These are phyloP conservation scores for Ailuropoda melanoleuca DNA, from an alignment of 2,113 vertebrate genomes.

Conservation along the genomic window DNA sequence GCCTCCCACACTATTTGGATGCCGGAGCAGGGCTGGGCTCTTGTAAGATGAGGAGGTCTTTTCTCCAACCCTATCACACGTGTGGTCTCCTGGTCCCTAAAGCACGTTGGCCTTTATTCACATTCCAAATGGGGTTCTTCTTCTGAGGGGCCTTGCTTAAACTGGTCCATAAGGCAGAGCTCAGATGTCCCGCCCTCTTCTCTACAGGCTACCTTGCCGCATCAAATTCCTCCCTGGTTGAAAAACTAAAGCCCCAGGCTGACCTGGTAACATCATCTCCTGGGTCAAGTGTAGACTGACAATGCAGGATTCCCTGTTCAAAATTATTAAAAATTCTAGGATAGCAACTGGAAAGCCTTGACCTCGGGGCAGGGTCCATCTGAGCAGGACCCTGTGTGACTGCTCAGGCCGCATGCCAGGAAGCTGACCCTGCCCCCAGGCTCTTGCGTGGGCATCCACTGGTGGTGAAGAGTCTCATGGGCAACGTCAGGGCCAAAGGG, in stretches of 20 bases:
- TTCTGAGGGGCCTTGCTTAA: neutral
- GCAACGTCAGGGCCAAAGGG: neutral
- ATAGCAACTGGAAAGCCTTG: neutral
- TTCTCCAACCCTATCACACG: neutral
- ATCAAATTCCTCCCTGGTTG: neutral
- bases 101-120: neutral
- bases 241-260: neutral
- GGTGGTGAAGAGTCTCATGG: neutral
- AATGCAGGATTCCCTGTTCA: neutral
- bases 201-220: neutral
- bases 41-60: fast-evolving
- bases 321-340: neutral
- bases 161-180: neutral
- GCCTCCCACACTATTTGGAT: too few relatives aligned
- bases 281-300: neutral
- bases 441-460: fast-evolving
- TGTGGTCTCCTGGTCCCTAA: neutral
- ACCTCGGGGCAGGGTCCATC: fast-evolving
- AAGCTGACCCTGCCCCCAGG: neutral
- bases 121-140: neutral
- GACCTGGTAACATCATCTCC: neutral
- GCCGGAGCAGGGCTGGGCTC: too few relatives aligned
- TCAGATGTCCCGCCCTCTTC: neutral
- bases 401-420: fast-evolving
- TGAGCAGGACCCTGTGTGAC: neutral